Base-by-base conservation (phyloP, 2,113 vertebrate genomes). In the Pelecanoides urinatrix region DNA sequence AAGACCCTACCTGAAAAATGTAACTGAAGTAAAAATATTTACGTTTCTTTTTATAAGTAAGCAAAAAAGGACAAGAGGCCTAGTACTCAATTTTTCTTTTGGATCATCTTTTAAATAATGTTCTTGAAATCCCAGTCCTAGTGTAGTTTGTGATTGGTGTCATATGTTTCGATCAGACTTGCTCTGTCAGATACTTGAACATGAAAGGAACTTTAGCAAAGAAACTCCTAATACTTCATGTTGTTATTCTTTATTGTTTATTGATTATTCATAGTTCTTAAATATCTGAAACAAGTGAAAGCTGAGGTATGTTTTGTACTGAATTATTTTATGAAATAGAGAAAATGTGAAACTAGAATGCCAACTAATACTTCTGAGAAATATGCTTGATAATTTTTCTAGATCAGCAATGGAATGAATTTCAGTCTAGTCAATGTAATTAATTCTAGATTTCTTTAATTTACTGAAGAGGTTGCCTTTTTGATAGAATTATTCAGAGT, bases 131-230 rank as follows among this genome's bases (percentile, higher is more conserved):
- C 12, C 32, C 29, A 27, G 0, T 62, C 16, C 6, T 63, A 8
- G 29, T 32, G 27, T 50, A 58, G 23, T 34, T 81, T 14, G 30
- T 40, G 29, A 13, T 67, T 82, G 27, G 5, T 78, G 52, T 91
- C 4, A 0, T 61, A 16, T 42, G 18, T 73, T 91, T 13, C 13
- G 16, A 29, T 83, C n/a, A 65, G 63, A 61, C 34, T 86, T 79
- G 8, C 10, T 67, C 30, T 86, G 32, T 91, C 36, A 15, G 47
- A 11, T 38, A 1, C 38, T 61, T 58, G 38, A 80, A 55, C 1
- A 0, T 34, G 32, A 73, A 83, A 72, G 1, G 3, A 63, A 5
- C 42, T 63, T 76, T 58, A 75, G 27, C 0, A 0, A 58, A 49
- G 47, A 49, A 88, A 27, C 6, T 88, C 17, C 7, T 21, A 29